Evolutionary conservation across 2,888 invertebrate genomes (phyloP).

Genomic region (Muschampia staudingeri): DNA sequence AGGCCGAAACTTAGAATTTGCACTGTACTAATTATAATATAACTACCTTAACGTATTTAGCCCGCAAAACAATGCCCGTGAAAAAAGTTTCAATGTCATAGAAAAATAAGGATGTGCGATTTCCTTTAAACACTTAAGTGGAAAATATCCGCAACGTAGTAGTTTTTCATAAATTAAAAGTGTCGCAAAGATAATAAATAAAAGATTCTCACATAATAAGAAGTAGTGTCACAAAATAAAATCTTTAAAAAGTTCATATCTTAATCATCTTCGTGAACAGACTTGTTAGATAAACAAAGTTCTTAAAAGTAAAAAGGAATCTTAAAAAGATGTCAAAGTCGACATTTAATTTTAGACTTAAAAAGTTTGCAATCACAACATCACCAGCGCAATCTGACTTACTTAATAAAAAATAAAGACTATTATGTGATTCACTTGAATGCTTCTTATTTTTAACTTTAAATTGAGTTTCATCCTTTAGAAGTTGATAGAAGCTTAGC

Average conservation of each 20-base stretch:
- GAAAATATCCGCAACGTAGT: too few relatives aligned
- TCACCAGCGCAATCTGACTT: slow-evolving; percentile 71
- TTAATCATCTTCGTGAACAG: not conserved
- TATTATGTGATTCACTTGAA: slow-evolving; percentile 77
- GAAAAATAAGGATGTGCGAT: too few relatives aligned
- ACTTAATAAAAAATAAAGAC: slow-evolving; percentile 70
- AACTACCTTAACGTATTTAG: too few relatives aligned
- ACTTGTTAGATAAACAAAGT: slow-evolving; percentile 15
- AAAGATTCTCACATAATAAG: not conserved
- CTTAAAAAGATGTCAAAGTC: slow-evolving; percentile 57
- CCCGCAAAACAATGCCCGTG: too few relatives aligned
- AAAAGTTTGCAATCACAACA: slow-evolving; percentile 68
- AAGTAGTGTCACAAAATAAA: not conserved
- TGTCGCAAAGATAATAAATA: not conserved
- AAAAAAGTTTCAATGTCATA: too few relatives aligned
- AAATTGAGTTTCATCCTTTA: slow-evolving; percentile 77
- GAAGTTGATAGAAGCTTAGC: slow-evolving; percentile 68
- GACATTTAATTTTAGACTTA: slow-evolving; percentile 68
- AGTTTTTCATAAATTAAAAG: too few relatives aligned
- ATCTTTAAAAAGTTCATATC: not conserved
- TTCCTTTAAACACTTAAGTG: too few relatives aligned
- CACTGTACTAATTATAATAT: too few relatives aligned
- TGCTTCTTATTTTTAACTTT: slow-evolving; percentile 69
- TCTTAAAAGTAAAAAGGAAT: not conserved
- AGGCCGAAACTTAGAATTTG: too few relatives aligned